Conservation (phyloP, 2,797 vertebrate genomes). For the Muraenolepis orangiensis region DNA sequence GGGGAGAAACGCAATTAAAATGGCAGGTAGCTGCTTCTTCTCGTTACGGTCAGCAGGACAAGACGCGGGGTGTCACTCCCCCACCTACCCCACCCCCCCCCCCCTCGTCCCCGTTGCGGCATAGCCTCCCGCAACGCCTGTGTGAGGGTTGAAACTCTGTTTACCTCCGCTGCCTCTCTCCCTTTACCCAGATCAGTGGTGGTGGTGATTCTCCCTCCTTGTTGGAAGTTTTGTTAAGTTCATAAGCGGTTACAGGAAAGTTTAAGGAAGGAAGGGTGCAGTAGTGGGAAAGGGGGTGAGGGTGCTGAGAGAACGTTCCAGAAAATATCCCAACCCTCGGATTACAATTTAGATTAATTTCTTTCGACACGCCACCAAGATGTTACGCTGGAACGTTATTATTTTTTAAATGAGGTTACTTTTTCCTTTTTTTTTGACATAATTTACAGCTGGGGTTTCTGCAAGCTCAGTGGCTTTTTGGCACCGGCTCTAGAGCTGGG, state of each 20-base stretch:
- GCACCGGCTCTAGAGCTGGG: too few relatives aligned
- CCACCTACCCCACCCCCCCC: background rate
- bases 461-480: background rate
- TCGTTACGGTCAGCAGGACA: slow-evolving; percentile 55
- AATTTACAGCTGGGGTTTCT: background rate
- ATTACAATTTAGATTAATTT: background rate
- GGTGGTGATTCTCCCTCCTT: background rate
- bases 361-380: background rate
- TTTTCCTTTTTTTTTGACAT: background rate
- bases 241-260: background rate
- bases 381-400: background rate
- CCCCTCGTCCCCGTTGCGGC: background rate
- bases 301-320: background rate
- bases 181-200: background rate
- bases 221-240: slow-evolving; percentile 2
- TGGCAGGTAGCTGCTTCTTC: slow-evolving; percentile 77
- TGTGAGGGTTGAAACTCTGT: slow-evolving; percentile 18
- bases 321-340: background rate
- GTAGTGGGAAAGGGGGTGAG: too few relatives aligned
- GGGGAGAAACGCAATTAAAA: slow-evolving; percentile 72
- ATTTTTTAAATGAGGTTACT: background rate
- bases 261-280: background rate
- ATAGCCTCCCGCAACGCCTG: slow-evolving; percentile 29
- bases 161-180: slow-evolving; percentile 29
- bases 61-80: slow-evolving; percentile 59